Evolutionary conservation across 92 coral and sea anemone species (phyloP).

Genomic region (Anthopleura xanthogrammica): DNA sequence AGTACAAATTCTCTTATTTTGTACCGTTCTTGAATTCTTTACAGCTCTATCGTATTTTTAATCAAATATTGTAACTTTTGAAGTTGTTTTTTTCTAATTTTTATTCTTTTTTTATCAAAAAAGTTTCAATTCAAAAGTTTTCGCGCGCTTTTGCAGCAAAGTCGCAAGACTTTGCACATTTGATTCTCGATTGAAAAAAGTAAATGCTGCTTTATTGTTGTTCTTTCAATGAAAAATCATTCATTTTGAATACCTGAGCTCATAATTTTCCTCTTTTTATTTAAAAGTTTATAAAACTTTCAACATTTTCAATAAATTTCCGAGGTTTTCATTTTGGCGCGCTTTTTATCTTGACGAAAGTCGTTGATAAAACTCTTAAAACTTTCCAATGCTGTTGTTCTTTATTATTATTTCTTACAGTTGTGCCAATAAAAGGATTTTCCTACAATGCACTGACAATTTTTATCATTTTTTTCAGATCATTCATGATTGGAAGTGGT

Average conservation of each 20-base stretch:
- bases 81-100: neutral
- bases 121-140: neutral
- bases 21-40: neutral
- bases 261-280: too few relatives aligned
- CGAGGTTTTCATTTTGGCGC: neutral
- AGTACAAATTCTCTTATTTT: neutral
- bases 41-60: neutral
- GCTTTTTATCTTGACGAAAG: neutral
- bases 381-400: neutral
- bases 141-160: neutral
- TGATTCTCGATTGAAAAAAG: too few relatives aligned
- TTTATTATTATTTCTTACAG: too few relatives aligned
- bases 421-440: neutral
- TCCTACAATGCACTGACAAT: neutral
- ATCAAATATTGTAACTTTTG: neutral
- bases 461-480: neutral
- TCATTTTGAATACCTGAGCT: neutral
- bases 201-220: neutral
- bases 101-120: too few relatives aligned
- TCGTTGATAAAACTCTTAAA: neutral
- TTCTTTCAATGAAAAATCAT: neutral
- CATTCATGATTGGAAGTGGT: neutral
- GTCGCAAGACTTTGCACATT: neutral
- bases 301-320: neutral
- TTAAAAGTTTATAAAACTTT: too few relatives aligned